Evolutionary conservation across 1,140 invertebrate genomes (phyloP), one percentile per base, ranked within the genome.

Genomic region (Oryctes rhinoceros): DNA sequence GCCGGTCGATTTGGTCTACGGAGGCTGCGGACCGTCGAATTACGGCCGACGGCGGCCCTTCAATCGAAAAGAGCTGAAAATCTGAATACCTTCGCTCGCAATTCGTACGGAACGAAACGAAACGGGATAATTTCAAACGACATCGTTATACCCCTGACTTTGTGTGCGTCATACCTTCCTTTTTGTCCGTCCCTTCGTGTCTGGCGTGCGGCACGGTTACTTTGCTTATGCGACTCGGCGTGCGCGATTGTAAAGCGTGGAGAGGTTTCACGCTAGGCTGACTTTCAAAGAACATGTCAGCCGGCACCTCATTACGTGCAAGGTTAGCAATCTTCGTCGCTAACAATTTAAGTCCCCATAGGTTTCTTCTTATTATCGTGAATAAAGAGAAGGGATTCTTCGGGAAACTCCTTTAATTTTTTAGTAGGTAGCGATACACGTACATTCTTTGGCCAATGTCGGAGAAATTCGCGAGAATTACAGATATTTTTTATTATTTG

Each of bases 201-300:
- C 18, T 18, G 9, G 39, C 39, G 39, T 44, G 9, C 39, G 0
- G 39, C 39, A 44, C 3, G 39, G 39, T 44, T 44, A 44, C 9
- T 44, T 44, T 44, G 5, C 53, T 7, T 59, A 1, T 59, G 15
- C 53, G 53, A 59, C 13, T n/a, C 53, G 18, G 13, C n/a, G 18
- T 59, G 53, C n/a, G 53, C 53, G 53, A 59, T n/a, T 59, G 53
- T 18, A 18, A 30, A 59, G 53, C 53, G 39, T 7, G 53, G 10
- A 13, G 65, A 71, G 65, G 65, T 71, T 71, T 71, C 65, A 71
- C 65, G 65, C 65, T 6, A 71, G 65, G n/a, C 65, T 71, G 65
- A 15, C 35, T 71, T 37, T 71, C 65, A 71, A 71, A 71, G 65
- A 71, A 71, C 65, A 71, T 71, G 65, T 71, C 65, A 71, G 65